Conservation (phyloP, 2,113 vertebrate species). For the Odobenus rosmarus region DNA sequence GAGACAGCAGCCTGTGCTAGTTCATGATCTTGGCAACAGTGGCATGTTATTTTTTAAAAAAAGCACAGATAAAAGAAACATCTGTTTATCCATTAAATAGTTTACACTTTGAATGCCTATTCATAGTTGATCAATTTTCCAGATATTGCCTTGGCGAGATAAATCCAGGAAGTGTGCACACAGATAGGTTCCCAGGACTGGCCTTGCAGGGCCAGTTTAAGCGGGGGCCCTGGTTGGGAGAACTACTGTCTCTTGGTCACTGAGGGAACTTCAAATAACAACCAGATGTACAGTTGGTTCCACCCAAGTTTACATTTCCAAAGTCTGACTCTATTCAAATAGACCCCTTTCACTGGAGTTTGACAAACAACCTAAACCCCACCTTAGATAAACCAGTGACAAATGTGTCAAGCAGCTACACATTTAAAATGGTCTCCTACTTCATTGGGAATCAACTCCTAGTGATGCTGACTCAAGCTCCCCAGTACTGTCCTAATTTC, state of each 20-base stretch:
- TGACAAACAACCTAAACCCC: background rate
- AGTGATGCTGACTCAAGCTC: background rate
- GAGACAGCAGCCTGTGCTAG: background rate
- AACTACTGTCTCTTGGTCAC: background rate
- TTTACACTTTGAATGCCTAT: background rate
- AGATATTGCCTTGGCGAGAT: background rate
- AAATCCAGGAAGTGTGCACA: background rate
- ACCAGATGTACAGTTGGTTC: background rate
- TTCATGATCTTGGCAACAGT: background rate
- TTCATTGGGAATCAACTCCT: background rate
- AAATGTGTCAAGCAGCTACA: background rate
- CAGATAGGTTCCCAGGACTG: background rate
- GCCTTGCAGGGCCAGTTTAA: background rate
- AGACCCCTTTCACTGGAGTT: background rate
- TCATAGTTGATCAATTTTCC: background rate
- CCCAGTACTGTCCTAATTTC: background rate
- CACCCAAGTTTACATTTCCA: background rate
- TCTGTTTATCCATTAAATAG: background rate
- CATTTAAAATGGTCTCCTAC: background rate
- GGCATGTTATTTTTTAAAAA: background rate
- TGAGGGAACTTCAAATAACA: background rate
- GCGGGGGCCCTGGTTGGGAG: background rate
- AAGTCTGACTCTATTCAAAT: background rate
- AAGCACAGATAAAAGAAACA: conserved; percentile 19
- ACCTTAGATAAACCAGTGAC: background rate